These are phyloP conservation scores for Pyrgilauda ruficollis DNA, from an alignment of 2,113 vertebrate genomes.

Conservation along the genomic window DNA sequence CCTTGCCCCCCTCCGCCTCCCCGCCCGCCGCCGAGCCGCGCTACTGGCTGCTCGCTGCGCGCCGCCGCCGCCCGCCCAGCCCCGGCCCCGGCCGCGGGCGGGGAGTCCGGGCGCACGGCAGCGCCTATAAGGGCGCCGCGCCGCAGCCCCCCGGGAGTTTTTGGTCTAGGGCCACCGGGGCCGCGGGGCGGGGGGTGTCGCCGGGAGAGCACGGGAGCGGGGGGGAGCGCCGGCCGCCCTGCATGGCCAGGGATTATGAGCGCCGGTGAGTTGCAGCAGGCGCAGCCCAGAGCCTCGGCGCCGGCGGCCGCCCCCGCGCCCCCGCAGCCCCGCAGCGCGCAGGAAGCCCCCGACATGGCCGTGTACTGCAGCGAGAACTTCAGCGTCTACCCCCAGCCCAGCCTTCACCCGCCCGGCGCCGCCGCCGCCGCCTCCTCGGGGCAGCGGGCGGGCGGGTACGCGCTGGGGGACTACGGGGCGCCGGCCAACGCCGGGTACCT, in stretches of 20 bases:
- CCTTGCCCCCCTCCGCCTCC: not conserved
- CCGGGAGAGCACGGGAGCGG: not conserved
- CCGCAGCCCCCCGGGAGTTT: not conserved
- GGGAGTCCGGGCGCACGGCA: not conserved
- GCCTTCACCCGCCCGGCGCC: not conserved
- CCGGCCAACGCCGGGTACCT: not conserved
- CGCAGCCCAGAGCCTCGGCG: conserved; percentile 62
- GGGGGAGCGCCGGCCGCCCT: conserved; percentile 18
- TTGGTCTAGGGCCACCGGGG: not conserved
- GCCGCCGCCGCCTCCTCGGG: not conserved
- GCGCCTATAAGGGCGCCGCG: not conserved
- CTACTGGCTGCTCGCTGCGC: not conserved
- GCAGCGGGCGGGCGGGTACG: not conserved
- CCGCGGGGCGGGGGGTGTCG: not conserved
- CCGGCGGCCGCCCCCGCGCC: conserved; percentile 70
- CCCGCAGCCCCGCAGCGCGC: not conserved
- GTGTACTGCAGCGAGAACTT: not conserved
- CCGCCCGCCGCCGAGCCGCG: not conserved
- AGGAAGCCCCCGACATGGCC: not conserved
- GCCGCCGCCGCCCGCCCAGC: not conserved
- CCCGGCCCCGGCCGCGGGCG: not conserved
- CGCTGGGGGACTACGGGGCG: not conserved
- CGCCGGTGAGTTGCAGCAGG: conserved; percentile 32
- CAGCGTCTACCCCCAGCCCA: not conserved
- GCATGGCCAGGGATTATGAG: conserved; percentile 29